A percentile compares a stretch with the other conserved stretches of the same genome.
These are phyloP conservation scores for Mus spicilegus DNA, from an alignment of 2,113 vertebrate genomes.

Conservation along the genomic window DNA sequence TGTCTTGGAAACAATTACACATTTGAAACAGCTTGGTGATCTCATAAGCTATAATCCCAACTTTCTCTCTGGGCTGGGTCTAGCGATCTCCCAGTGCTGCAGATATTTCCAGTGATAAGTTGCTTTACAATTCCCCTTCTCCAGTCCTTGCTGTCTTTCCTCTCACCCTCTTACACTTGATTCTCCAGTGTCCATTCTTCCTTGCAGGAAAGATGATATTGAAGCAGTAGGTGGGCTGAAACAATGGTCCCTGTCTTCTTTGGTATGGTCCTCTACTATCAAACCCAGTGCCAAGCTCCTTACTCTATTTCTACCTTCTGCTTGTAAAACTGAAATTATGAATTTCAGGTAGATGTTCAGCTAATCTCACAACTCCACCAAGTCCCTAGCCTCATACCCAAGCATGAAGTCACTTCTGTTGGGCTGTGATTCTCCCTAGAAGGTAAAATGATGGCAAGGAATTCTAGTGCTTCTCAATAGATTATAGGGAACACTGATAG, in stretches of 20 bases:
- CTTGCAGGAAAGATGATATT: background rate
- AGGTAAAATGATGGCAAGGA: constrained; percentile 6
- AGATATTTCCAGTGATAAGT: constrained; percentile 56
- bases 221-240: background rate
- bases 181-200: background rate
- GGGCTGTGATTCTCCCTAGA: background rate
- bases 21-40: constrained; percentile 74
- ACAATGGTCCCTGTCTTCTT: background rate
- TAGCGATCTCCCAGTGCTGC: constrained; percentile 56
- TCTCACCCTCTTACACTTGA: background rate
- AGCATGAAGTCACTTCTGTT: background rate
- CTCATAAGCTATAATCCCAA: constrained; percentile 75
- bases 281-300: constrained; percentile 3
- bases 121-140: constrained; percentile 36
- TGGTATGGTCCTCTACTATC: background rate
- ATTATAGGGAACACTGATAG: background rate
- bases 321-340: constrained; percentile 14
- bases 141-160: constrained; percentile 17
- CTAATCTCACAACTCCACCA: background rate
- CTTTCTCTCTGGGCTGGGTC: constrained; percentile 45
- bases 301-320: background rate
- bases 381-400: background rate
- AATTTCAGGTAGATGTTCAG: constrained; percentile 9
- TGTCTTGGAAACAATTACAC: constrained; percentile 81
- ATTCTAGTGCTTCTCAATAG: background rate